These are phyloP conservation scores for Eospalax fontanierii DNA, from an alignment of 2,797 vertebrate genomes.

Conservation along the genomic window DNA sequence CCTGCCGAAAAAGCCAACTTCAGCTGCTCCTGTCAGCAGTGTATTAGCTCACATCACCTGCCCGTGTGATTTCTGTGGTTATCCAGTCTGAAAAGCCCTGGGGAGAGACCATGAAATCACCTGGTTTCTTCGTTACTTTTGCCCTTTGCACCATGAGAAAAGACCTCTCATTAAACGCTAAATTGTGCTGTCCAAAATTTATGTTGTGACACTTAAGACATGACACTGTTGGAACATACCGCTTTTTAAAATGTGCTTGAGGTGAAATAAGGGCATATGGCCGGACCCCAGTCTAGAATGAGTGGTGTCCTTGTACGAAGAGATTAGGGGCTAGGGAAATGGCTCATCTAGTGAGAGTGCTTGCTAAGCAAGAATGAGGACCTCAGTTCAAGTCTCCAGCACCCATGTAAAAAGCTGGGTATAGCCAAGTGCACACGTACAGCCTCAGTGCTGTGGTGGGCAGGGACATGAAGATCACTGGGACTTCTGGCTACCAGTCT, in stretches of 20 bases:
- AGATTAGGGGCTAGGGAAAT: not conserved
- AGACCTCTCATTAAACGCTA: not conserved
- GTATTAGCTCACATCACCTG: not conserved
- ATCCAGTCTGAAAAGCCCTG: not conserved
- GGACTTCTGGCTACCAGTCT: not conserved
- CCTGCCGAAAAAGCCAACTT: not conserved
- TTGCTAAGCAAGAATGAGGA: not conserved
- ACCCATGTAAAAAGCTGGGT: not conserved
- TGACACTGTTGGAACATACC: not conserved
- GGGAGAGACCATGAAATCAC: not conserved
- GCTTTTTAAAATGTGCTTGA: constrained; percentile 2
- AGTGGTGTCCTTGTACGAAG: not conserved
- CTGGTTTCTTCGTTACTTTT: not conserved
- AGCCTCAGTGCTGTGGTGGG: not conserved
- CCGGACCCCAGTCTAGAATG: not conserved
- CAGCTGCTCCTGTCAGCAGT: not conserved
- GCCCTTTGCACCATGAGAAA: not conserved
- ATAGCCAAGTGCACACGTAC: not conserved
- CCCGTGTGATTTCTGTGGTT: not conserved
- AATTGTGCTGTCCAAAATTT: not conserved
- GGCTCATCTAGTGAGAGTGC: not conserved
- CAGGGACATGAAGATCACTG: not conserved
- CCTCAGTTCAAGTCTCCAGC: not conserved
- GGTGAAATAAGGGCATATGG: not conserved
- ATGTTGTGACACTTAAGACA: not conserved